Percentiles rank a stretch among this genome's conserved stretches.
These are phyloP conservation scores for Rutpela maculata DNA, from an alignment of 2,888 invertebrate species.

Conservation along the genomic window DNA sequence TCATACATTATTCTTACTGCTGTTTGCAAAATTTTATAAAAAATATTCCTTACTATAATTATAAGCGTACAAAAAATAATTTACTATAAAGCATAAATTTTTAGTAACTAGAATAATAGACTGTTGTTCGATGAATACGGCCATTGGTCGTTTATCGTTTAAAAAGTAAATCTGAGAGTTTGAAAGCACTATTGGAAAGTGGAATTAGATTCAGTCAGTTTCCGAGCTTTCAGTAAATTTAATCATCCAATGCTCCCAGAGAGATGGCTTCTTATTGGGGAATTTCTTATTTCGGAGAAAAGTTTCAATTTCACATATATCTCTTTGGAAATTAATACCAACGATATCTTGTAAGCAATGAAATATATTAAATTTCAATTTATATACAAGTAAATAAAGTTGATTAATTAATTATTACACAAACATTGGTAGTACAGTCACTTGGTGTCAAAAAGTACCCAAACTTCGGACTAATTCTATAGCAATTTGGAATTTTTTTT, in stretches of 20 bases:
- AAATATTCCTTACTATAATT: too few relatives aligned
- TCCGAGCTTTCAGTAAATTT: conserved; percentile 18
- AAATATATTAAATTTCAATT: not conserved
- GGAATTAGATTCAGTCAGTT: conserved; percentile 19
- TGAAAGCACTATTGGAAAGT: conserved; percentile 19
- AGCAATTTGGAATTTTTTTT: too few relatives aligned
- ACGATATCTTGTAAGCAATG: not conserved
- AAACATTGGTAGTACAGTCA: too few relatives aligned
- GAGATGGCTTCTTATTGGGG: conserved; percentile 11
- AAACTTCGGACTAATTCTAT: too few relatives aligned
- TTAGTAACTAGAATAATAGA: not conserved
- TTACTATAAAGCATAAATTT: not conserved
- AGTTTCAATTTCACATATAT: not conserved
- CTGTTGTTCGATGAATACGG: not conserved
- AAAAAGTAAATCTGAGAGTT: conserved; percentile 13
- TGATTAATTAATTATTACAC: too few relatives aligned
- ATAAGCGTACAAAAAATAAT: too few relatives aligned
- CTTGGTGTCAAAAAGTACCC: too few relatives aligned
- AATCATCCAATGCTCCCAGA: conserved; percentile 1
- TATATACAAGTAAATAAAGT: too few relatives aligned
- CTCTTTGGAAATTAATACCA: not conserved
- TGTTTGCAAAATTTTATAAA: too few relatives aligned
- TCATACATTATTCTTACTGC: too few relatives aligned
- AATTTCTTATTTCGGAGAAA: not conserved
- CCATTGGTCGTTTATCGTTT: not conserved